A percentile compares a stretch with the other conserved stretches of the same genome.
Conservation (phyloP, 2,888 invertebrate genomes). For the Oxystoma pomonae region DNA sequence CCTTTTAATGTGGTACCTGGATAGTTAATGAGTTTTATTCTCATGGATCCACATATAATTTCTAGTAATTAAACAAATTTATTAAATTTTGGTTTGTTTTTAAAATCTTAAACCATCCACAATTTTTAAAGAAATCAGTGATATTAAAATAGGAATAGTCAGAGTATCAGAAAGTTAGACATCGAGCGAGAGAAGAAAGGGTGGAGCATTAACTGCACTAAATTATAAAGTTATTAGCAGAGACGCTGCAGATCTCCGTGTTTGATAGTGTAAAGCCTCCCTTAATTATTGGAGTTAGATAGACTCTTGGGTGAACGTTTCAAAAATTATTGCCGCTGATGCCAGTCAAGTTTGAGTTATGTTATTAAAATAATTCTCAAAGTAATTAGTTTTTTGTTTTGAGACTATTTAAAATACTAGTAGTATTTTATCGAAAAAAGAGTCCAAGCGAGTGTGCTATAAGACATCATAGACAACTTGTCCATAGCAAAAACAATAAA, state of each 20-base stretch:
- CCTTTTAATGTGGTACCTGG: too few relatives aligned
- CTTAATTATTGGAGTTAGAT: conserved; percentile 37
- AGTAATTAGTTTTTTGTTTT: too few relatives aligned
- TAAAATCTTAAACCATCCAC: too few relatives aligned
- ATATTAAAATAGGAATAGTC: neutral
- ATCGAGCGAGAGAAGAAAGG: conserved; percentile 31
- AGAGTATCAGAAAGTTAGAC: neutral
- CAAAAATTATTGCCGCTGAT: neutral
- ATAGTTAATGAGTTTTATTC: too few relatives aligned
- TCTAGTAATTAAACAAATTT: too few relatives aligned
- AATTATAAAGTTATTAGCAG: conserved; percentile 54
- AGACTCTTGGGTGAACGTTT: neutral
- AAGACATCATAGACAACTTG: too few relatives aligned
- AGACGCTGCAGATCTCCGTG: conserved; percentile 47
- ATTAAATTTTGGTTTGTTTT: too few relatives aligned
- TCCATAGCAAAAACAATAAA: too few relatives aligned
- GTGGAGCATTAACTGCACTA: conserved; percentile 44
- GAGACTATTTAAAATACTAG: too few relatives aligned
- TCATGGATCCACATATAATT: too few relatives aligned
- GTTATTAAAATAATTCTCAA: neutral
- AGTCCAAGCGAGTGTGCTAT: too few relatives aligned
- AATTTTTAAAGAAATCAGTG: neutral
- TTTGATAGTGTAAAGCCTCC: conserved; percentile 50
- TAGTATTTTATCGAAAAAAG: too few relatives aligned
- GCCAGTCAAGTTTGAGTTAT: neutral